Percentiles rank a stretch among this genome's conserved stretches.
Evolutionary conservation across 1,140 invertebrate species (phyloP).

Genomic region (Diorhabda elongata): DNA sequence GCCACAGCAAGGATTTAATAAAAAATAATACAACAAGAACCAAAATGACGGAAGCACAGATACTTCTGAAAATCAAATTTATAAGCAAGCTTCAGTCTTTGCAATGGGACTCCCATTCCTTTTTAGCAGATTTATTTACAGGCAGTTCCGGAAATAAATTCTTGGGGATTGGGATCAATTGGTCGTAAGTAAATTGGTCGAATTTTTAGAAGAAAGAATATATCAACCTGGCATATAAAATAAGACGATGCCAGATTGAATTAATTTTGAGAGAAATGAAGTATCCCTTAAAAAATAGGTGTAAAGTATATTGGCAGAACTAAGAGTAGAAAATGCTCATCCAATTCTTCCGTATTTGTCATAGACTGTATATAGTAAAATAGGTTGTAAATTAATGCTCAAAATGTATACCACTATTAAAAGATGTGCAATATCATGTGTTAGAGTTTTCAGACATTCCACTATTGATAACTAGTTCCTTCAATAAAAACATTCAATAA

Average conservation of each 20-base stretch:
- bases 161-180: neutral
- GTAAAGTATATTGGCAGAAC: too few relatives aligned
- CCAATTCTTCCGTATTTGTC: neutral
- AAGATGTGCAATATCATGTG: constrained; percentile 19
- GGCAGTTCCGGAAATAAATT: constrained; percentile 2
- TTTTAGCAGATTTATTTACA: neutral
- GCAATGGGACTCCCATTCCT: neutral
- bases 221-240: too few relatives aligned
- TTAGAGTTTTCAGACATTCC: neutral
- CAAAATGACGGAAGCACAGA: too few relatives aligned
- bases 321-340: neutral
- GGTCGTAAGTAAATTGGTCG: neutral
- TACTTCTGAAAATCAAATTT: too few relatives aligned
- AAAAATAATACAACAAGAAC: too few relatives aligned
- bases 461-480: neutral
- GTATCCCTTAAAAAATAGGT: too few relatives aligned
- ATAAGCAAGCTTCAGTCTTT: too few relatives aligned
- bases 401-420: constrained; percentile 18
- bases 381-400: constrained; percentile 15
- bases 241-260: too few relatives aligned
- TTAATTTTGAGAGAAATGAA: too few relatives aligned
- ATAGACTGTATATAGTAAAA: constrained; percentile 1
- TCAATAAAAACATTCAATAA: neutral
- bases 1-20: too few relatives aligned
- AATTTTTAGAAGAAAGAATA: neutral